Base-by-base conservation (phyloP, 1,140 invertebrate species). In the Drosophila parabipectinata region DNA sequence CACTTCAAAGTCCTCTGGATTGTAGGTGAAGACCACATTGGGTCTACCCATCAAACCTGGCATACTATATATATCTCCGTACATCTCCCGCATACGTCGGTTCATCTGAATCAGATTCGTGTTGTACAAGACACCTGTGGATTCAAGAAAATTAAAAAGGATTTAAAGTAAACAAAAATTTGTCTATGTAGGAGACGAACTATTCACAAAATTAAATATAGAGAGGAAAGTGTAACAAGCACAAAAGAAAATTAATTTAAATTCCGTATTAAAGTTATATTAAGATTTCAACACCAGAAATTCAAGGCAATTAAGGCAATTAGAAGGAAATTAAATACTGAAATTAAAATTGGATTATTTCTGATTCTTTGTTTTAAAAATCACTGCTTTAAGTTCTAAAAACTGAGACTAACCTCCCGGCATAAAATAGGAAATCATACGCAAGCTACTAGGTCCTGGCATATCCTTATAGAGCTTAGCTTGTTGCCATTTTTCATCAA, bases 21-120 rank as follows among this genome's bases (percentile, higher is more conserved):
- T 89, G 15, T 89, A 89, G 1, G 77, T 91, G 32, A 90, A 90
- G 15, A 88, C 80, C 3, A 72, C 57, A 57, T 85, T 92, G 0
- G 53, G 12, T 37, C 76, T 88, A n/a, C 91, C 87, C 64, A 91
- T 73, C 14, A 90, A 15, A 0, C 85, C 91, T 0, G 83, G 78
- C 5, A 92, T 10, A 6, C 69, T 54, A 44, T 77, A 80, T 10
- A 91, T 87, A 61, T 80, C 68, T 14, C 90, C 90, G 37, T 91
- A 91, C 58, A 71, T 72, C 28, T 85, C 69, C 14, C 81, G 50
- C 73, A 89, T 69, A 7, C 67, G 58, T 4, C 67, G 71, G 50
- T 90, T 78, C 69, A 89, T 71, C 24, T 89, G 60, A 14, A 89
- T 72, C 2, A 89, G 37, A 50, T 81, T 84, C 24, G 67, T 76